Evolutionary conservation across 2,888 invertebrate species (phyloP).

Genomic region (Labia minor): DNA sequence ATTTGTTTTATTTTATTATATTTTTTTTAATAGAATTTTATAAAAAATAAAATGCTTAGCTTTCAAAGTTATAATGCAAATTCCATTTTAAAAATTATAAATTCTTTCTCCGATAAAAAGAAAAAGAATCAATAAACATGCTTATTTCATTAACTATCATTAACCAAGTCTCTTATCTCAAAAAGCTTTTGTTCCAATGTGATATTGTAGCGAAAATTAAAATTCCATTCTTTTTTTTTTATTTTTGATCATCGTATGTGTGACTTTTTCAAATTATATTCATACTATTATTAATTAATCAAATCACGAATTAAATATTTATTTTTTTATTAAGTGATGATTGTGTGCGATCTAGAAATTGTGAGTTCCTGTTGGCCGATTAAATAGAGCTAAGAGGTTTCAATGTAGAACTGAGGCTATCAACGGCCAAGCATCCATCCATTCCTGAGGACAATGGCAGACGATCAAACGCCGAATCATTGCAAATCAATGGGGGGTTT

Average conservation of each 20-base stretch:
- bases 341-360: too few species aligned
- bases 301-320: too few species aligned
- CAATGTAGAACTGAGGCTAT: neutral
- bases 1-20: too few species aligned
- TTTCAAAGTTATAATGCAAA: neutral
- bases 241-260: too few species aligned
- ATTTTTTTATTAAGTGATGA: too few species aligned
- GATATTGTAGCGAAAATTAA: neutral
- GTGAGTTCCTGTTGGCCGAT: too few species aligned
- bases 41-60: too few species aligned
- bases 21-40: too few species aligned
- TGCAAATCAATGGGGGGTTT: neutral
- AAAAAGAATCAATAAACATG: neutral
- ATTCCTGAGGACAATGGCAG: neutral
- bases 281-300: too few species aligned
- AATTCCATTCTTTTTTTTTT: neutral
- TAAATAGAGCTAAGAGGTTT: too few species aligned
- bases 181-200: neutral
- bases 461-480: constrained; percentile 5
- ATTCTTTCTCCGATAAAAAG: neutral
- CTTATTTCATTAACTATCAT: neutral
- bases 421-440: neutral
- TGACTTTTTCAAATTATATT: too few species aligned
- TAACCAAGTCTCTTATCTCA: too few species aligned
- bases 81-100: neutral